A percentile compares a stretch with the other conserved stretches of the same genome.
Evolutionary conservation across 2,113 vertebrate genomes (phyloP).

Genomic region (Crotalus viridis): DNA sequence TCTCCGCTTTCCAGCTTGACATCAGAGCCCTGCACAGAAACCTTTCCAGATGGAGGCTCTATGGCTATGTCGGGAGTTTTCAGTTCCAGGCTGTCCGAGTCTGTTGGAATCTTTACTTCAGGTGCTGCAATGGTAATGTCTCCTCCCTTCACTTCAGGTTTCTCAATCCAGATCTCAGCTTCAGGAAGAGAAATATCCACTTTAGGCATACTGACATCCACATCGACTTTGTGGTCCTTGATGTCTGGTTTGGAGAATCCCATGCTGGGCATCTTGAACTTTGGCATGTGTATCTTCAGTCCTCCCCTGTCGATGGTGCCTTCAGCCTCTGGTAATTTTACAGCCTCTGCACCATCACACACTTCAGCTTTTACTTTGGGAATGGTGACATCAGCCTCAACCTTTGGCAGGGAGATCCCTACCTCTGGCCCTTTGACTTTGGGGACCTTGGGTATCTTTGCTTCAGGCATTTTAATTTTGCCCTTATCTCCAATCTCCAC

Average conservation of each 20-base stretch:
- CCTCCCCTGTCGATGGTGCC: fast-evolving
- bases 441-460: fast-evolving
- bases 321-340: neutral
- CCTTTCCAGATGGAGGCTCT: conserved; percentile 3
- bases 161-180: neutral
- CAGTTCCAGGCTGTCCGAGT: neutral
- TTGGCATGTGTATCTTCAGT: neutral
- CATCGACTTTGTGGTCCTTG: neutral
- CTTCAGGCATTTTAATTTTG: too few species aligned
- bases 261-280: neutral
- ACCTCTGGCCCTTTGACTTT: fast-evolving
- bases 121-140: neutral
- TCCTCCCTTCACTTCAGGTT: neutral
- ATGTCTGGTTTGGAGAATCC: neutral
- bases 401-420: neutral
- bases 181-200: neutral
- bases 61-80: neutral
- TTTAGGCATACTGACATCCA: neutral
- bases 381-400: neutral
- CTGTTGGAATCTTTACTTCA: neutral
- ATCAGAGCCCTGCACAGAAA: fast-evolving
- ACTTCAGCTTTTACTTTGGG: neutral
- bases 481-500: conserved; percentile 15
- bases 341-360: fast-evolving
- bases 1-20: neutral